Evolutionary conservation across 1,140 invertebrate species (phyloP).

Genomic region (Drosophila chauvacae): DNA sequence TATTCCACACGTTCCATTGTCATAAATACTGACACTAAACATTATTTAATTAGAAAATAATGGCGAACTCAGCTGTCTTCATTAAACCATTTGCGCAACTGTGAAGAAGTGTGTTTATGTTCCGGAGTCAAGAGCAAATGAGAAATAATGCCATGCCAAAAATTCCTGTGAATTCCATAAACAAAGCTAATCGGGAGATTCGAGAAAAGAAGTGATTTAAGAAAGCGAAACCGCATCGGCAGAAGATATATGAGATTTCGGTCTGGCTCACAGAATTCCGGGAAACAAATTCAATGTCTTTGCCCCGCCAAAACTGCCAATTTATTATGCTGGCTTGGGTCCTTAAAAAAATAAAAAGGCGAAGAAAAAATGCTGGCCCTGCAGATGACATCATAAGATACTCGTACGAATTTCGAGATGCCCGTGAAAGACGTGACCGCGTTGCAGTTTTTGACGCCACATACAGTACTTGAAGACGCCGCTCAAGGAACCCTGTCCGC

Average conservation of each 20-base stretch:
- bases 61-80: constrained; percentile 18
- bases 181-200: constrained; percentile 22
- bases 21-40: constrained; percentile 31
- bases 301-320: constrained; percentile 48
- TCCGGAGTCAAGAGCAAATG: constrained; percentile 18
- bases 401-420: constrained; percentile 15
- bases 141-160: not conserved
- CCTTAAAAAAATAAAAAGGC: constrained; percentile 15
- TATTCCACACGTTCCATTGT: constrained; percentile 14
- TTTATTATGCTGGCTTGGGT: constrained; percentile 56
- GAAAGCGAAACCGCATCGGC: constrained; percentile 34
- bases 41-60: constrained; percentile 37
- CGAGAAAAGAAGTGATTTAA: not conserved
- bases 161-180: constrained; percentile 30
- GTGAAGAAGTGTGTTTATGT: constrained; percentile 31
- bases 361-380: not conserved
- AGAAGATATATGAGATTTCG: constrained; percentile 39
- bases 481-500: constrained; percentile 44
- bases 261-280: constrained; percentile 47
- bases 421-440: constrained; percentile 59
- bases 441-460: constrained; percentile 47
- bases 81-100: constrained; percentile 37
- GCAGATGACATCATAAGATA: constrained; percentile 64
- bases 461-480: constrained; percentile 56
- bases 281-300: constrained; percentile 63